Percentiles rank a stretch among this genome's conserved stretches.
phyloP scores from a whole-genome alignment of 2,888 invertebrate genomes.

The Pharmacophagus antenor region DNA sequence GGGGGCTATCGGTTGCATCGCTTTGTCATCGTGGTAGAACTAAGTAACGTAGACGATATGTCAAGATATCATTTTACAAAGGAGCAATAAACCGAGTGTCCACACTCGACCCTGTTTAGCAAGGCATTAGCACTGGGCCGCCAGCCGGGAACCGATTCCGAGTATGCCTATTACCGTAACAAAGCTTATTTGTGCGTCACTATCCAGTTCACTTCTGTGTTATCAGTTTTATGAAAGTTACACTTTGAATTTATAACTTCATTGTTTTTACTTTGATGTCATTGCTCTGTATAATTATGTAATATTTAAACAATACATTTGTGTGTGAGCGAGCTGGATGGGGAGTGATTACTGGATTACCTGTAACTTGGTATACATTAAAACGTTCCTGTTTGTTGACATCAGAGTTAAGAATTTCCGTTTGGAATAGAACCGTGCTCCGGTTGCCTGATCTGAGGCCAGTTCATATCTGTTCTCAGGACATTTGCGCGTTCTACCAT shows the following conservation, averaged over 20 bases:
- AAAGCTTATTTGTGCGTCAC: too few species aligned
- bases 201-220: background rate
- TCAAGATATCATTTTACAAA: slow-evolving; percentile 15
- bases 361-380: too few species aligned
- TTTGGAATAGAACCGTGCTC: too few species aligned
- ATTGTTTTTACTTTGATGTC: background rate
- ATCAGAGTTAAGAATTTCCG: too few species aligned
- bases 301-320: too few species aligned
- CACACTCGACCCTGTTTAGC: slow-evolving; percentile 24
- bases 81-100: slow-evolving; percentile 22
- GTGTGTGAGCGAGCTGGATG: too few species aligned
- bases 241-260: background rate
- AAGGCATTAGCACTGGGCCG: slow-evolving; percentile 27
- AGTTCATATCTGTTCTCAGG: too few species aligned
- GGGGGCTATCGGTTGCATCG: slow-evolving; percentile 21
- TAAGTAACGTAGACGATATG: background rate
- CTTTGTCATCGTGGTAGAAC: slow-evolving; percentile 10
- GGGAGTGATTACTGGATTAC: too few species aligned
- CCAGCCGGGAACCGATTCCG: slow-evolving; percentile 19
- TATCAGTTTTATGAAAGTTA: background rate
- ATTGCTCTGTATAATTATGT: too few species aligned
- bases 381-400: too few species aligned
- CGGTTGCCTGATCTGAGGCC: too few species aligned
- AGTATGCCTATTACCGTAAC: background rate
- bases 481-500: too few species aligned